phyloP scores from a whole-genome alignment of 1,140 invertebrate genomes.

The Drosophila cardini region DNA sequence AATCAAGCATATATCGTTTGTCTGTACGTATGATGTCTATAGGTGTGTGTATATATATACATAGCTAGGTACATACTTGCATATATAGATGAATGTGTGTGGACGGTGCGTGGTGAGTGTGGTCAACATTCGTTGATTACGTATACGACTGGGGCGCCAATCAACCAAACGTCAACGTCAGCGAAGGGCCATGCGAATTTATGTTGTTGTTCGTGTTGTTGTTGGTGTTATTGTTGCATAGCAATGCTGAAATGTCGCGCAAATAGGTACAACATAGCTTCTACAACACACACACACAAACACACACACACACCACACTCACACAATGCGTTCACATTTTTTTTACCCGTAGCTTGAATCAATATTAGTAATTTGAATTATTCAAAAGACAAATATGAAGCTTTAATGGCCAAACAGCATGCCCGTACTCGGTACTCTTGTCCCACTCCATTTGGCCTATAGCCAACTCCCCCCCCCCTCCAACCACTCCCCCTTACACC shows the following conservation, averaged over 20 bases:
- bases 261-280: slow-evolving; percentile 33
- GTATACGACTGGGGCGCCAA: slow-evolving; percentile 82
- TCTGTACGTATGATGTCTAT: slow-evolving; percentile 24
- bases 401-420: slow-evolving; percentile 85
- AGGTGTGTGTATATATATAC: slow-evolving; percentile 9
- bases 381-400: slow-evolving; percentile 85
- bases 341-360: slow-evolving; percentile 79
- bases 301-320: slow-evolving; percentile 15
- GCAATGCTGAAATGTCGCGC: slow-evolving; percentile 66
- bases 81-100: slow-evolving; percentile 23
- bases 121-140: slow-evolving; percentile 83
- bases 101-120: slow-evolving; percentile 69
- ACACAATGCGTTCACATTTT: slow-evolving; percentile 75
- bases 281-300: slow-evolving; percentile 25
- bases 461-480: neutral
- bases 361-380: slow-evolving; percentile 85
- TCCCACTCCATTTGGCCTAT: slow-evolving; percentile 18
- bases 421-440: slow-evolving; percentile 41
- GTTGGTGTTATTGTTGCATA: slow-evolving; percentile 46
- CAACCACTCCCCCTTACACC: neutral
- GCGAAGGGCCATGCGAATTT: slow-evolving; percentile 63
- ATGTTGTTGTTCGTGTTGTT: slow-evolving; percentile 46
- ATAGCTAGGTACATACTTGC: too few species aligned
- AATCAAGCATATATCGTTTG: slow-evolving; percentile 79
- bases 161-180: slow-evolving; percentile 79